Percentiles rank a stretch among this genome's conserved stretches.
Evolutionary conservation across 2,888 invertebrate species (phyloP).

Genomic region (Pecten maximus): DNA sequence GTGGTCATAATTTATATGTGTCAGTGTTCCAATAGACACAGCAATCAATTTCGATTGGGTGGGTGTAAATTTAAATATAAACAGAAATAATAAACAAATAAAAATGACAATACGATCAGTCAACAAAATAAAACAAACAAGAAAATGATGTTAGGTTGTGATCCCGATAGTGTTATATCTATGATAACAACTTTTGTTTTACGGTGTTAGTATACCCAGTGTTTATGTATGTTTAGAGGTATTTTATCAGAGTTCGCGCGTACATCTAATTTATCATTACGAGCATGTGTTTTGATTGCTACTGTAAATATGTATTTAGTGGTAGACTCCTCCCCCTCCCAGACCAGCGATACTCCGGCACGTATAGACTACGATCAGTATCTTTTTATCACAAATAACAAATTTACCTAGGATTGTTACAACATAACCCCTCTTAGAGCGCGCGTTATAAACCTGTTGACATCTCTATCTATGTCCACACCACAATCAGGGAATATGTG

Average conservation of each 20-base stretch:
- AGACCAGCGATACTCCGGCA: not conserved
- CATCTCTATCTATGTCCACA: conserved; percentile 49
- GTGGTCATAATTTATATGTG: not conserved
- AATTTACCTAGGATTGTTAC: conserved; percentile 57
- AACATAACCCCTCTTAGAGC: conserved; percentile 46
- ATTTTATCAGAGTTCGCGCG: conserved; percentile 16
- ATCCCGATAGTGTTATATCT: not conserved
- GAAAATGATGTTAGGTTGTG: not conserved
- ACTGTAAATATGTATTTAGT: conserved; percentile 18
- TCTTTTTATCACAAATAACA: conserved; percentile 57
- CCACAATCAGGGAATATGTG: conserved; percentile 49
- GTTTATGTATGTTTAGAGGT: not conserved
- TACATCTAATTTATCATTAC: conserved; percentile 18
- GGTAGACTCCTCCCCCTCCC: not conserved
- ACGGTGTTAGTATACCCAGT: not conserved
- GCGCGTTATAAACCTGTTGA: conserved; percentile 52
- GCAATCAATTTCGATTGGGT: not conserved
- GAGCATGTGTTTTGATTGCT: conserved; percentile 8
- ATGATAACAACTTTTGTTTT: conserved; percentile 18
- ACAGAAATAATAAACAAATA: not conserved
- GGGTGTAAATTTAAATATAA: not conserved
- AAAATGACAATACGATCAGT: not conserved
- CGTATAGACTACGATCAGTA: conserved; percentile 41
- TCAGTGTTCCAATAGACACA: not conserved
- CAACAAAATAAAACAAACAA: not conserved